phyloP scores from a whole-genome alignment of 2,113 vertebrate species.

The Solea solea region DNA sequence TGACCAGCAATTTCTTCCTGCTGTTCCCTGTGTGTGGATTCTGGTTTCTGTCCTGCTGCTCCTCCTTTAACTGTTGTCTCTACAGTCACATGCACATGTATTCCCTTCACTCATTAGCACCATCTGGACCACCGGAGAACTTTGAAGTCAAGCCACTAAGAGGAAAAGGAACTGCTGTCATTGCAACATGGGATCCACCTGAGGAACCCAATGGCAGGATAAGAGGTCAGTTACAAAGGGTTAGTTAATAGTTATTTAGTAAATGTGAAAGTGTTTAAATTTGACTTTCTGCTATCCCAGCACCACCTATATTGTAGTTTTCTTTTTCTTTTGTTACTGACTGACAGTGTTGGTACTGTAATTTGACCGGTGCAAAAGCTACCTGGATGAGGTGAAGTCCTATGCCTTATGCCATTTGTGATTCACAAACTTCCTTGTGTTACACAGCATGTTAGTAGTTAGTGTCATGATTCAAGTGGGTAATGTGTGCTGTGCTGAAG shows the following conservation, averaged over 20 bases:
- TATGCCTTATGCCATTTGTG: background rate
- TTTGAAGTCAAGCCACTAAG: slow-evolving; percentile 90
- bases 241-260: background rate
- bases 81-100: slow-evolving; percentile 25
- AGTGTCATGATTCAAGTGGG: background rate
- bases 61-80: slow-evolving; percentile 31
- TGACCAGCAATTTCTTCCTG: slow-evolving; percentile 43
- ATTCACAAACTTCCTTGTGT: background rate
- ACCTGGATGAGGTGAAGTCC: background rate
- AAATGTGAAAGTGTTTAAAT: too few species aligned
- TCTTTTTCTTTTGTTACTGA: background rate
- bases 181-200: slow-evolving; percentile 92
- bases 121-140: slow-evolving; percentile 92
- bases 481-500: background rate
- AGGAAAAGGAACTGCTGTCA: slow-evolving; percentile 90
- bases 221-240: slow-evolving; percentile 83
- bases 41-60: slow-evolving; percentile 36
- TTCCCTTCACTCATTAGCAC: slow-evolving; percentile 81
- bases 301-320: background rate
- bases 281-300: background rate
- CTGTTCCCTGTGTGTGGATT: slow-evolving; percentile 8
- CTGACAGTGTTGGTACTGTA: background rate
- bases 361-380: too few species aligned
- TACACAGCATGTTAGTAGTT: background rate
- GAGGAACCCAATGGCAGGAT: slow-evolving; percentile 92